These are phyloP conservation scores for Ptychochromis oligacanthus DNA, from an alignment of 2,113 vertebrate genomes.

Conservation along the genomic window DNA sequence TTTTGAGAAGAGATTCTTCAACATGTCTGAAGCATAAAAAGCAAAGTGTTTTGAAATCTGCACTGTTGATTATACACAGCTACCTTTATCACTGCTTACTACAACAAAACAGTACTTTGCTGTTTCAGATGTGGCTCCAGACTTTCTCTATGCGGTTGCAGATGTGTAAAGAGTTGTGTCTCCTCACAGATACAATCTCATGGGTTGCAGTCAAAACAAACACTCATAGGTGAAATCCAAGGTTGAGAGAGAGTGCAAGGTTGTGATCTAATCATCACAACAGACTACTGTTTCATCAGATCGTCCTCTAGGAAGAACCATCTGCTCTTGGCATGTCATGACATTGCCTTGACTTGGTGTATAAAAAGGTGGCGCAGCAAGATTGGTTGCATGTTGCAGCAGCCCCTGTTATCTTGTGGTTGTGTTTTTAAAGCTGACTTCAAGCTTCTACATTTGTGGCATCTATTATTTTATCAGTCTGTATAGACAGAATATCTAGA, in stretches of 20 bases:
- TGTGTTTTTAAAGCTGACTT: background rate
- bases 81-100: constrained; percentile 15
- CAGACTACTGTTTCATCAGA: background rate
- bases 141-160: constrained; percentile 28
- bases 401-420: background rate
- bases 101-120: background rate
- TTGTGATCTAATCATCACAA: constrained; percentile 31
- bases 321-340: background rate
- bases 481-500: background rate
- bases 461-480: background rate
- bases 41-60: background rate
- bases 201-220: constrained; percentile 68
- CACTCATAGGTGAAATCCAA: background rate
- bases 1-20: background rate
- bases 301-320: background rate
- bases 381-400: background rate
- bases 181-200: constrained; percentile 55
- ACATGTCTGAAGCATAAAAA: background rate
- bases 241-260: constrained; percentile 3
- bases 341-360: background rate
- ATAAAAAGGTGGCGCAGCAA: background rate
- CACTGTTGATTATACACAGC: background rate
- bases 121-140: constrained; percentile 35
- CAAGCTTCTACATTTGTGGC: background rate
- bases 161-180: constrained; percentile 43